Evolutionary conservation across 2,113 vertebrate species (phyloP).

Genomic region (Pelecanus crispus): DNA sequence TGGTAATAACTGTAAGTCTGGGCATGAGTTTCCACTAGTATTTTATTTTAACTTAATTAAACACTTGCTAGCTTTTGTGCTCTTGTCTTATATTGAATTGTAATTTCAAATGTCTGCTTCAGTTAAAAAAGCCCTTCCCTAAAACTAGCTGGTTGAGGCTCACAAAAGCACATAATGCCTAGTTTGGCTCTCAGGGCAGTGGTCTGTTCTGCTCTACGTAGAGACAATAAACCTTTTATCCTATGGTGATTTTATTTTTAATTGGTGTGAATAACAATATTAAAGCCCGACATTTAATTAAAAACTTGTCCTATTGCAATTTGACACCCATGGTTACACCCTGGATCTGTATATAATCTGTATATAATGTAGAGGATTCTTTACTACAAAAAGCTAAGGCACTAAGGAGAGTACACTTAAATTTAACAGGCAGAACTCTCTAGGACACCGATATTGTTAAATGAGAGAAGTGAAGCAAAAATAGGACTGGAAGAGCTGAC

Average conservation of each 20-base stretch:
- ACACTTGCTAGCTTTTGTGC: background rate
- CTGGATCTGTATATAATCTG: background rate
- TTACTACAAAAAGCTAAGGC: background rate
- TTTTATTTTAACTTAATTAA: background rate
- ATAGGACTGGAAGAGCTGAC: conserved; percentile 48
- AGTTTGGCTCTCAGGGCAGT: background rate
- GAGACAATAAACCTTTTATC: background rate
- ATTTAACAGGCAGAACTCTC: conserved; percentile 45
- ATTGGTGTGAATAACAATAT: background rate
- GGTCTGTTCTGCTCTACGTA: background rate
- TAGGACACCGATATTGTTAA: conserved; percentile 55
- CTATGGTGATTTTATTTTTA: background rate
- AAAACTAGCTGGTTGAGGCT: background rate
- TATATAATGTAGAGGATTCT: background rate
- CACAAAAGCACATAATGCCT: background rate
- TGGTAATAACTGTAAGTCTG: background rate
- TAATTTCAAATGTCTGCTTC: background rate
- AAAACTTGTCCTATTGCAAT: background rate
- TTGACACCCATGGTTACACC: background rate
- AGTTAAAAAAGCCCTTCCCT: background rate
- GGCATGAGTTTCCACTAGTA: background rate
- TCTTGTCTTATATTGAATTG: background rate
- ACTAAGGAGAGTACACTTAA: background rate
- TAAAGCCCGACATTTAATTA: background rate
- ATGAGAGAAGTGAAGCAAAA: conserved; percentile 51